phyloP scores from a whole-genome alignment of 2,797 vertebrate genomes.

The Kryptopterus vitreolus region DNA sequence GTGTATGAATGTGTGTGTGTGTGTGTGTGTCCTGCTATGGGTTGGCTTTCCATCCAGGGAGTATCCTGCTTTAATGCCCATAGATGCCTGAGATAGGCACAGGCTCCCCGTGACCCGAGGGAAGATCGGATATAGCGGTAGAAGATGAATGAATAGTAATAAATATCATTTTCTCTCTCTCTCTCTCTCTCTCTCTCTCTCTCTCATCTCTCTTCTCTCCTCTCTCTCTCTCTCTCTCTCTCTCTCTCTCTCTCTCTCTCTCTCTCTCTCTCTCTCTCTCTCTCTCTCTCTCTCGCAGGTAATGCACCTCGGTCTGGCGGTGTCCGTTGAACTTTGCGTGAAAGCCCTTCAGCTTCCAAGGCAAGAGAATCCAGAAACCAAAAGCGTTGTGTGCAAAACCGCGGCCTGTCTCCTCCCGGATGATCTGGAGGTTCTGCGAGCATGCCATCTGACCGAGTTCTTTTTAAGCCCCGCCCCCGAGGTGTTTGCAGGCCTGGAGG shows the following conservation, averaged over 20 bases:
- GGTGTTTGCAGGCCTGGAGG: slow-evolving; percentile 84
- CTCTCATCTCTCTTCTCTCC: neutral
- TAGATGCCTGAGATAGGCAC: too few relatives aligned
- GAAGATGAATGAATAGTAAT: too few relatives aligned
- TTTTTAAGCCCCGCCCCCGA: slow-evolving; percentile 84
- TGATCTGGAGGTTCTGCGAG: slow-evolving; percentile 93
- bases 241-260: slow-evolving; percentile 23
- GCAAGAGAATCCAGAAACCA: slow-evolving; percentile 85
- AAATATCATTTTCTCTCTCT: too few relatives aligned
- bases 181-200: too few relatives aligned
- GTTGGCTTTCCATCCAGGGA: too few relatives aligned
- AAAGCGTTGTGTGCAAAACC: slow-evolving; percentile 91
- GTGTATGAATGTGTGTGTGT: too few relatives aligned
- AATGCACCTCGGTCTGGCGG: slow-evolving; percentile 83
- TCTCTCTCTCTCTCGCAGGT: slow-evolving; percentile 69
- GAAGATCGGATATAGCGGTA: too few relatives aligned
- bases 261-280: neutral
- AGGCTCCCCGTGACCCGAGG: too few relatives aligned
- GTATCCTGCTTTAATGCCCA: too few relatives aligned
- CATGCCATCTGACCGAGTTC: slow-evolving; percentile 95
- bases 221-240: neutral
- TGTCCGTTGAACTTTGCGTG: slow-evolving; percentile 91
- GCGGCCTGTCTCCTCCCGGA: slow-evolving; percentile 89
- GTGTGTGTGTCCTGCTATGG: too few relatives aligned
- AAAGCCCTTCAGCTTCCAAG: slow-evolving; percentile 93